Base-by-base conservation (phyloP, 92 coral and sea anemone genomes). In the Hydrozoanthus gracilis region DNA sequence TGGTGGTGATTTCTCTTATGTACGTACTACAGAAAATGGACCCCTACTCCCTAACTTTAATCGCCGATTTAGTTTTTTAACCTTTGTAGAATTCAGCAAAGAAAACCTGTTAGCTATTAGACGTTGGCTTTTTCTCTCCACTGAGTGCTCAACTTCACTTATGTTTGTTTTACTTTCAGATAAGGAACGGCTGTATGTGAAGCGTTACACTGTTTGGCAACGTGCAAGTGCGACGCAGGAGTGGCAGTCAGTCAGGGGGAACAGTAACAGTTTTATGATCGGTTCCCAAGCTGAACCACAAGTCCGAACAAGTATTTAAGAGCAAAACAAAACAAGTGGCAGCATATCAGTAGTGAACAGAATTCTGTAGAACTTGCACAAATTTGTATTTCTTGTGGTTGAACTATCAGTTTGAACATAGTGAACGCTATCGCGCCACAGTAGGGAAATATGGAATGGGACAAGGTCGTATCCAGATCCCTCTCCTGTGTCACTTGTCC, bases 151-250 rank as follows among this genome's bases (percentile, higher is more conserved):
- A 27, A n/a, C 77, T 5, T 18, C 51, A 16, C 15, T 73, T 47
- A 8, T 27, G 67, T 76, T 52, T 5, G 18, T 76, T 52, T 76
- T 52, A 39, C 49, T 20, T 16, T 10, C 67, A 76, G 82, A 76
- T 52, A 15, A 18, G 65, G 65, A 76, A 49, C 65, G 6, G 65
- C 82, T 20, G 65, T 52, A 51, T 16, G 15, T 20, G 65, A 76
- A 47, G 44, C 51, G 62, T 18, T 76, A 44, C 44, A 27, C 62
- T 76, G 49, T 51, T 76, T 39, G 65, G 27, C 56, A 75, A n/a
- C 60, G 51, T 7, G 17, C 71, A 68, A 18, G 48, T 18, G 27
- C 27, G 82, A 20, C 82, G 66, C 5, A 51, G 46, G 66, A 11
- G 35, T 76, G 60, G 79, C 16, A 46, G 18, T 17, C 7, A 49